Evolutionary conservation across 2,888 invertebrate species (phyloP), one percentile per base, ranked within the genome.

Genomic region (Charanyca ferruginea): DNA sequence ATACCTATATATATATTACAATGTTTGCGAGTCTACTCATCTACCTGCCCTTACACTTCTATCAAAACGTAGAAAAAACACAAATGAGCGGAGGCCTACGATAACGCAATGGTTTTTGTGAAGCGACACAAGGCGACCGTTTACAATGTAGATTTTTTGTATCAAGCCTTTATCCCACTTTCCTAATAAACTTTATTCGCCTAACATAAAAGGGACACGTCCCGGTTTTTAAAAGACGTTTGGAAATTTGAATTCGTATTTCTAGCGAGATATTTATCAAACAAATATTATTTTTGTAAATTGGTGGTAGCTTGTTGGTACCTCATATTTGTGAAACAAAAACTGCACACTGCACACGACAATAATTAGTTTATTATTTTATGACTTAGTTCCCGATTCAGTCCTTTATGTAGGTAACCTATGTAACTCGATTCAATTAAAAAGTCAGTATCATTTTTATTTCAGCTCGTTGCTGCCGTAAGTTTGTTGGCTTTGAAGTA

Each of bases 181-280:
- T 93, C 89, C 85, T 89, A 90, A 95, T 95, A 94, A 95, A 95
- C 87, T 95, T 95, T 94, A 95, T 95, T 94, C 91, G 93, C 90
- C 81, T 86, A 74, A 78, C 79, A 79, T 81, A 87, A 88, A 88
- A 75, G 79, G 51, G 85, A 89, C 69, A 53, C 66, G 62, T 75
- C 68, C 60, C 58, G 66, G 58, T 59, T 77, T 75, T 63, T 23
- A 73, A 72, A 65, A 51, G 72, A 70, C 73, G 42, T 55, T 72
- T 65, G 64, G 57, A 71, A 63, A 76, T 80, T 78, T 76, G 41
- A 62, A 66, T 66, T 80, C 83, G 32, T 70, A 83, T 77, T 83
- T 84, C 57, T 61, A 4, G 63, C 22, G 54, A 42, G 38, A 42
- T 59, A 60, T 25, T 49, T 57, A 58, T 49, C 28, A 52, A 77